Evolutionary conservation across 2,888 invertebrate species (phyloP).

Genomic region (Plutella xylostella): DNA sequence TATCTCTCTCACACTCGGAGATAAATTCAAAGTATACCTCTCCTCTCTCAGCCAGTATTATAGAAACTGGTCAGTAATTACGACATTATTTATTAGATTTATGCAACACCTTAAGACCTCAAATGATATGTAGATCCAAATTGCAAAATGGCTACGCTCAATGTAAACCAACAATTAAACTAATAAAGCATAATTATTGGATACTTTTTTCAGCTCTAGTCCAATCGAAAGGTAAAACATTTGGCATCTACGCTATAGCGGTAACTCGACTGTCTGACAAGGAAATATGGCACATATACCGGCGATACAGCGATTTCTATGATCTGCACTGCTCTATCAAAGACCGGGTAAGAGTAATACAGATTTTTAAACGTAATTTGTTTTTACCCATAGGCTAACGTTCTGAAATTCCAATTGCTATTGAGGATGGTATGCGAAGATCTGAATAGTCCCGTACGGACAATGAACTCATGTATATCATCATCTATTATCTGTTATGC

Average conservation of each 20-base stretch:
- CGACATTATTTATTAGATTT: no score
- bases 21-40: slow-evolving; percentile 54
- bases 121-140: no score
- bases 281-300: slow-evolving; percentile 91
- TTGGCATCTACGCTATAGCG: slow-evolving; percentile 89
- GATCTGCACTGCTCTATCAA: slow-evolving; percentile 87
- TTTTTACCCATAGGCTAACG: no score
- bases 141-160: no score
- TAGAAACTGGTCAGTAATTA: slow-evolving; percentile 69
- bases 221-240: slow-evolving; percentile 86
- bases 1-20: slow-evolving; percentile 54
- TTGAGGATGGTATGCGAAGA: no score
- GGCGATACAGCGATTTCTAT: slow-evolving; percentile 94
- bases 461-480: no score
- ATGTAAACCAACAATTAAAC: not conserved
- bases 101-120: no score
- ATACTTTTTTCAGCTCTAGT: slow-evolving; percentile 71
- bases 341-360: slow-evolving; percentile 64
- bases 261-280: slow-evolving; percentile 77
- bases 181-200: not conserved
- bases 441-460: no score
- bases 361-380: no score
- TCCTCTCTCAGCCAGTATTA: slow-evolving; percentile 70
- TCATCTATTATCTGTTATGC: no score
- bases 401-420: no score